Conservation (phyloP, 2,113 vertebrate species). For the Halcyon senegalensis region DNA sequence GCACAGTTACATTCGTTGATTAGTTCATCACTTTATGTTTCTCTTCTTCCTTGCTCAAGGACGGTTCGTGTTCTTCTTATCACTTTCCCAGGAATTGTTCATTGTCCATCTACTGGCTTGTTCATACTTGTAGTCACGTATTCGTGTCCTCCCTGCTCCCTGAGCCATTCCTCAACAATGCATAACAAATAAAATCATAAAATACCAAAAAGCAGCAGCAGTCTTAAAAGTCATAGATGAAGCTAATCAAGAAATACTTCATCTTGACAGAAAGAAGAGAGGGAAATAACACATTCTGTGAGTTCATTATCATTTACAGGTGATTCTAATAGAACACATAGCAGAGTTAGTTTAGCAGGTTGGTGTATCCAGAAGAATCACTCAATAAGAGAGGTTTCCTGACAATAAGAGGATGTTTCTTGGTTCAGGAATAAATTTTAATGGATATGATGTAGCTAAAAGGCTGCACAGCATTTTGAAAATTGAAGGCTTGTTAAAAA, state of each 20-base stretch:
- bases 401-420: not conserved
- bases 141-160: too few species aligned
- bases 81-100: too few species aligned
- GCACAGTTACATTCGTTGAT: too few species aligned
- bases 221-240: not conserved
- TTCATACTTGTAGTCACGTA: too few species aligned
- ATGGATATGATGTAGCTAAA: not conserved
- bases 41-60: too few species aligned
- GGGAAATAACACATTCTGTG: not conserved
- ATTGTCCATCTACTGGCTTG: too few species aligned
- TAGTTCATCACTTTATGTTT: too few species aligned
- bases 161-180: too few species aligned
- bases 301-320: not conserved
- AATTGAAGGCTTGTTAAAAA: not conserved
- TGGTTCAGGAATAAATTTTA: not conserved
- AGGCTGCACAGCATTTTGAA: not conserved
- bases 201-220: not conserved
- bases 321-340: not conserved
- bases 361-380: not conserved
- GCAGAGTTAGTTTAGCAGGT: not conserved
- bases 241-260: not conserved
- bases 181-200: not conserved
- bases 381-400: not conserved
- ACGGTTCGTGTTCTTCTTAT: too few species aligned
- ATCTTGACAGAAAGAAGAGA: not conserved